phyloP scores from a whole-genome alignment of 2,113 vertebrate species.

The Loxodonta africana region DNA sequence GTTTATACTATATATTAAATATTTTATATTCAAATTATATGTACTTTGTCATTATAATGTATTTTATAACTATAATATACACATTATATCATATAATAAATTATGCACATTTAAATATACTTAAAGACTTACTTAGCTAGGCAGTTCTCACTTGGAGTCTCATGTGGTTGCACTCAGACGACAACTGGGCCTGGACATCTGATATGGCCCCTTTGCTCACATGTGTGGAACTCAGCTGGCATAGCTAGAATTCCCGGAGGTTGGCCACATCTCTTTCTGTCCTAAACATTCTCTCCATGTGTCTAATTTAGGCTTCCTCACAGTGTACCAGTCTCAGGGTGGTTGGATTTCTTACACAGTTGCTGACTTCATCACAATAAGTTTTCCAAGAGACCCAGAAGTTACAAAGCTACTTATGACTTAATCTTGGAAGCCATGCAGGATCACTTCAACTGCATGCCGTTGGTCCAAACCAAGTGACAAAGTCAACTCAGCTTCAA shows the following conservation, averaged over 20 bases:
- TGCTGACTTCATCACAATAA: neutral
- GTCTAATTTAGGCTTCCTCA: neutral
- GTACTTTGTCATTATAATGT: neutral
- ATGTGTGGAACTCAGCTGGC: neutral
- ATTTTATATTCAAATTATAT: neutral
- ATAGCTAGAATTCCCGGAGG: neutral
- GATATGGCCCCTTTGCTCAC: neutral
- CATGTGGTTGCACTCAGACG: neutral
- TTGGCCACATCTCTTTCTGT: neutral
- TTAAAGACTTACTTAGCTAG: neutral
- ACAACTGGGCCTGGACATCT: neutral
- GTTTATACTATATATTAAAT: neutral
- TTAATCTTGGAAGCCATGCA: neutral
- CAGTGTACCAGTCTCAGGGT: neutral
- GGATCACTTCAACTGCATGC: neutral
- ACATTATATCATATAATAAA: neutral
- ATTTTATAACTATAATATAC: neutral
- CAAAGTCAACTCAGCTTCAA: neutral
- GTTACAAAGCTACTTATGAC: neutral
- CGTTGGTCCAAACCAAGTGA: constrained; percentile 25
- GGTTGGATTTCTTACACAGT: neutral
- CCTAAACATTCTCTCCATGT: neutral
- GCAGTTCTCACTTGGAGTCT: neutral
- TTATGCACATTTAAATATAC: neutral
- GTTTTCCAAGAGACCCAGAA: neutral